Conservation (phyloP, 2,113 vertebrate genomes). For the Vidua macroura region DNA sequence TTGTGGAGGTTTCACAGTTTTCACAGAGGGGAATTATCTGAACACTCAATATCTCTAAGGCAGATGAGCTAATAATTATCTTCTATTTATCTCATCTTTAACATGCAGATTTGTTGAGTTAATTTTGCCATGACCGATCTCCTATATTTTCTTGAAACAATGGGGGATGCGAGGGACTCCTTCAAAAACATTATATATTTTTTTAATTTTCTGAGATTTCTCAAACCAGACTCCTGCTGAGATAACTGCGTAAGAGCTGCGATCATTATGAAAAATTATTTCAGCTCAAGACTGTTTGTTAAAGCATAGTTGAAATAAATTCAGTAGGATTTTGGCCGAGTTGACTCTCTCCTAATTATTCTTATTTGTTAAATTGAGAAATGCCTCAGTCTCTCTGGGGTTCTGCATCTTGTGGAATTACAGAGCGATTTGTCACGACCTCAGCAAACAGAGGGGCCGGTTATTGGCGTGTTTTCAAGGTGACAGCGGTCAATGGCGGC, state of each 20-base stretch:
- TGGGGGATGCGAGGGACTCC: background rate
- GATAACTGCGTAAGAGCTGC: background rate
- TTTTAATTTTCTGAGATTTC: constrained; percentile 50
- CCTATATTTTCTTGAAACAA: background rate
- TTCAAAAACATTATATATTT: constrained; percentile 21
- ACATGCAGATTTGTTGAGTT: constrained; percentile 35
- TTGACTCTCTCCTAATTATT: background rate
- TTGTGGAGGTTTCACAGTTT: background rate
- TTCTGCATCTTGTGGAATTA: background rate
- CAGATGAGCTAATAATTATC: background rate
- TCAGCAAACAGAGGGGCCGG: background rate
- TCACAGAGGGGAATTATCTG: background rate
- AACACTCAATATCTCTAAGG: background rate
- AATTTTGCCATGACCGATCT: background rate
- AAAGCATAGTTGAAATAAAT: background rate
- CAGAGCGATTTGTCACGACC: background rate
- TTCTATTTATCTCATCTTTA: background rate
- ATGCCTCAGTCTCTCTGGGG: background rate
- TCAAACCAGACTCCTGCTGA: background rate
- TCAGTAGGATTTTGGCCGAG: background rate
- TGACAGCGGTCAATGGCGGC: background rate
- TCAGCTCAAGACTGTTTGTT: background rate
- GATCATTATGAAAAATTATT: background rate
- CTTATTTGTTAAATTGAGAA: background rate
- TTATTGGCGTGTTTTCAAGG: background rate